phyloP scores from a whole-genome alignment of 2,888 invertebrate species.

The Harpalus rubripes region DNA sequence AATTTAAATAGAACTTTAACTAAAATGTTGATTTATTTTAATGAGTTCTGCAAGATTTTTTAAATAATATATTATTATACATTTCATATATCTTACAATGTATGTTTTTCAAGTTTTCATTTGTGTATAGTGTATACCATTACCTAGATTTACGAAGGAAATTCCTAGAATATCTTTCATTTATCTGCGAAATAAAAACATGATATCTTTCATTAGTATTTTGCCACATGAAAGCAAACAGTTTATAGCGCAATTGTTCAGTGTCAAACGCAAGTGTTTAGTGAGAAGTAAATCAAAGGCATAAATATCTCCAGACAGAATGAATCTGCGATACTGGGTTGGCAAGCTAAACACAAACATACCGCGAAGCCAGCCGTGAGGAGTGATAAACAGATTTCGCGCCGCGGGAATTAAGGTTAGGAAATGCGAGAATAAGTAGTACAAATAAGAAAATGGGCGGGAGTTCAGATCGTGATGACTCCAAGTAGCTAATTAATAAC shows the following conservation, averaged over 20 bases:
- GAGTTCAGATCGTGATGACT: not conserved
- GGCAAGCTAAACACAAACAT: constrained; percentile 38
- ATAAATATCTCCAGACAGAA: constrained; percentile 31
- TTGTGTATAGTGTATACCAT: constrained; percentile 2
- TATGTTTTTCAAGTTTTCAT: no score
- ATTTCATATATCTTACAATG: no score
- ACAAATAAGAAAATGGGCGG: not conserved
- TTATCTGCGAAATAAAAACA: constrained; percentile 21
- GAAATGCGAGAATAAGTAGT: not conserved
- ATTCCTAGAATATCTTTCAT: constrained; percentile 23
- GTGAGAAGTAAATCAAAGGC: constrained; percentile 38
- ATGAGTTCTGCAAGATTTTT: no score
- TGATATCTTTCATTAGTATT: constrained; percentile 24
- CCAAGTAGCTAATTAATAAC: not conserved
- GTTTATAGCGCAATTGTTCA: constrained; percentile 42
- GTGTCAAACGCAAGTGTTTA: constrained; percentile 38
- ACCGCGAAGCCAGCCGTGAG: constrained; percentile 3
- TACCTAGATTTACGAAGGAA: not conserved
- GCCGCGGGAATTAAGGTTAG: not conserved
- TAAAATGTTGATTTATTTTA: no score
- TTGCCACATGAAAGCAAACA: constrained; percentile 21
- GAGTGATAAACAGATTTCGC: not conserved
- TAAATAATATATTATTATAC: no score
- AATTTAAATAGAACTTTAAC: no score
- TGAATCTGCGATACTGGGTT: constrained; percentile 24